A percentile compares a stretch with the other conserved stretches of the same genome.
phyloP scores from a whole-genome alignment of 2,888 invertebrate species.

The Trichogramma dendrolimi region DNA sequence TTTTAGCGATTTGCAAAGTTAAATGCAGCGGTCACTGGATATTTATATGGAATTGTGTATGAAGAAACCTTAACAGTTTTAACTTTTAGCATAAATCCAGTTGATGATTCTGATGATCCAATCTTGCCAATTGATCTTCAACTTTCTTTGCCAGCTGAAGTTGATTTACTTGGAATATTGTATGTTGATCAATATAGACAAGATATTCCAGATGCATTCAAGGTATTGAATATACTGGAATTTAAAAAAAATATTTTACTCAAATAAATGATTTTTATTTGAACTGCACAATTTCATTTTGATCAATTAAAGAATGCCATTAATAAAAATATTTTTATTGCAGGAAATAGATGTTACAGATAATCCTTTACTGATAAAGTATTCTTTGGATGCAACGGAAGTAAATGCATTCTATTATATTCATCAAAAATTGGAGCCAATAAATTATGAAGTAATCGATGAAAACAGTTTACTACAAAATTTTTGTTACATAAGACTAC shows the following conservation, averaged over 20 bases:
- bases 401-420: constrained; percentile 66
- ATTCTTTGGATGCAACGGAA: constrained; percentile 56
- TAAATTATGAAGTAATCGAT: constrained; percentile 61
- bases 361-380: constrained; percentile 67
- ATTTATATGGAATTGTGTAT: constrained; percentile 72
- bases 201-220: constrained; percentile 59
- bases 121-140: constrained; percentile 55
- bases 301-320: not conserved
- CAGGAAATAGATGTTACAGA: constrained; percentile 75
- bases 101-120: constrained; percentile 56
- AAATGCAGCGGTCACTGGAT: constrained; percentile 63
- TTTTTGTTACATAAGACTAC: constrained; percentile 67
- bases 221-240: constrained; percentile 56
- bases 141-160: constrained; percentile 69
- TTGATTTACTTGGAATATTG: constrained; percentile 73
- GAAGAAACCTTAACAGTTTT: constrained; percentile 67
- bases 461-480: constrained; percentile 64
- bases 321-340: constrained; percentile 20
- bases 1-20: constrained; percentile 65
- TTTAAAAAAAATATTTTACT: constrained; percentile 1
- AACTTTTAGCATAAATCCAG: constrained; percentile 64
- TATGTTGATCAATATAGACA: constrained; percentile 62
- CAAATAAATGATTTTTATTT: not conserved
- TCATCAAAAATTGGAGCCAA: constrained; percentile 68
- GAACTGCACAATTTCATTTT: constrained; percentile 1